phyloP scores from a whole-genome alignment of 2,888 invertebrate genomes.

The Nowickia ferox region DNA sequence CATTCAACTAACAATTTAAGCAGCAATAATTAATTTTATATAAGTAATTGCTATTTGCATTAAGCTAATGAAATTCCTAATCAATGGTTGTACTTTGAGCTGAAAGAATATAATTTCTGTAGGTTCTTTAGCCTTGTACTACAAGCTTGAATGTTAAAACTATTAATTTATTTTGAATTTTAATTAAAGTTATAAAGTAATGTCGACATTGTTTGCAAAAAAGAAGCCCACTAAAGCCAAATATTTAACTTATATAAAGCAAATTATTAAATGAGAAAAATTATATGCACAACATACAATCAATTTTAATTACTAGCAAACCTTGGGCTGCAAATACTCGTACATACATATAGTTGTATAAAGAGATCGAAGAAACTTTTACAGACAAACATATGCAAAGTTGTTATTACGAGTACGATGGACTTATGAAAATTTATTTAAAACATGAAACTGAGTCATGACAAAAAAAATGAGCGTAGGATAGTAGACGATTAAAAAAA shows the following conservation, averaged over 20 bases:
- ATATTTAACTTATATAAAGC: conserved; percentile 32
- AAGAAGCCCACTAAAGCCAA: conserved; percentile 15
- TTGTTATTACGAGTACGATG: too few species aligned
- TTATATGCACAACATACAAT: background rate
- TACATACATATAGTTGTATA: too few species aligned
- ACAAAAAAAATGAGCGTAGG: too few species aligned
- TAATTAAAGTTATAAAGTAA: conserved; percentile 49
- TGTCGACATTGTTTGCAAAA: background rate
- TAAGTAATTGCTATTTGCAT: conserved; percentile 6
- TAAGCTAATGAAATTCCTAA: background rate
- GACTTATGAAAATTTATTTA: too few species aligned
- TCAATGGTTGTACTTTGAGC: background rate
- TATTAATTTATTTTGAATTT: conserved; percentile 34
- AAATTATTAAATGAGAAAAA: conserved; percentile 18
- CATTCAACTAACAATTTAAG: background rate
- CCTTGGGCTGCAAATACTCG: background rate
- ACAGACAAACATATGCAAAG: background rate
- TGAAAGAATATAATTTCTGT: background rate
- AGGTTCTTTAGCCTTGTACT: background rate
- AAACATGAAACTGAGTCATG: too few species aligned
- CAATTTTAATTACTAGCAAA: background rate
- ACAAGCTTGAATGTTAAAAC: conserved; percentile 42
- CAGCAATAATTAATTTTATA: background rate
- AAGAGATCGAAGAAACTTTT: background rate
- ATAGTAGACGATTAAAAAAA: too few species aligned